Conservation (phyloP, 2,888 invertebrate species). For the Polydesmus complanatus region DNA sequence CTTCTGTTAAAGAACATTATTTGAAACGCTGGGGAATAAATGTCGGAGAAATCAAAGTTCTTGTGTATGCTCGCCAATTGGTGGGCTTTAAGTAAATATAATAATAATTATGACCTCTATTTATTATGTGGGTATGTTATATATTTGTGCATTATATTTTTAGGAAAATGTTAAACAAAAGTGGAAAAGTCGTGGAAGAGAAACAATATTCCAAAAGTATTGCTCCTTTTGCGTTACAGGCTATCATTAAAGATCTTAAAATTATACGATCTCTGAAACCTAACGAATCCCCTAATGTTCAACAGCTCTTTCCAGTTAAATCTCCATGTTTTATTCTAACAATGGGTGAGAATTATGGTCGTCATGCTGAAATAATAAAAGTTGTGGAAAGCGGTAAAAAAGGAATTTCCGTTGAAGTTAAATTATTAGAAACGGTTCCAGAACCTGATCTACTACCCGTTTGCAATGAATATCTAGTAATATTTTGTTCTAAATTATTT, state of each 20-base stretch:
- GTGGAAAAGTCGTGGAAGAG: conserved; percentile 47
- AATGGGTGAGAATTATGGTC: not conserved
- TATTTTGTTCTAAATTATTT: too few relatives aligned
- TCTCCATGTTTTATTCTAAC: not conserved
- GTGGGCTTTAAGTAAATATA: conserved; percentile 49
- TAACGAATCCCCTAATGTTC: not conserved
- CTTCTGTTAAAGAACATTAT: conserved; percentile 29
- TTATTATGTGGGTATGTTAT: not conserved
- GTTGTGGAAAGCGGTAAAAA: not conserved
- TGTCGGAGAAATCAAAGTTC: conserved; percentile 46
- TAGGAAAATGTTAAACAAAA: conserved; percentile 38
- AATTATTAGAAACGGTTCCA: conserved; percentile 33
- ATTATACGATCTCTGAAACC: conserved; percentile 20
- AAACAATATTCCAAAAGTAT: conserved; percentile 53
- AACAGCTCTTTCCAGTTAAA: not conserved
- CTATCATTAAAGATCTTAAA: conserved; percentile 38
- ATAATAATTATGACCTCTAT: too few relatives aligned
- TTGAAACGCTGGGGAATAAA: conserved; percentile 62
- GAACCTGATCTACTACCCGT: conserved; percentile 40
- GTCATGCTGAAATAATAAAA: not conserved
- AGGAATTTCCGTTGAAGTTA: conserved; percentile 41
- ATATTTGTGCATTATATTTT: conserved; percentile 21
- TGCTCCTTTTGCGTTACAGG: conserved; percentile 55
- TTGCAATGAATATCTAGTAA: conserved; percentile 27
- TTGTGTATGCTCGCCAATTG: conserved; percentile 55